These are phyloP conservation scores for Otolemur garnettii DNA, from an alignment of 2,113 vertebrate species.

Conservation along the genomic window DNA sequence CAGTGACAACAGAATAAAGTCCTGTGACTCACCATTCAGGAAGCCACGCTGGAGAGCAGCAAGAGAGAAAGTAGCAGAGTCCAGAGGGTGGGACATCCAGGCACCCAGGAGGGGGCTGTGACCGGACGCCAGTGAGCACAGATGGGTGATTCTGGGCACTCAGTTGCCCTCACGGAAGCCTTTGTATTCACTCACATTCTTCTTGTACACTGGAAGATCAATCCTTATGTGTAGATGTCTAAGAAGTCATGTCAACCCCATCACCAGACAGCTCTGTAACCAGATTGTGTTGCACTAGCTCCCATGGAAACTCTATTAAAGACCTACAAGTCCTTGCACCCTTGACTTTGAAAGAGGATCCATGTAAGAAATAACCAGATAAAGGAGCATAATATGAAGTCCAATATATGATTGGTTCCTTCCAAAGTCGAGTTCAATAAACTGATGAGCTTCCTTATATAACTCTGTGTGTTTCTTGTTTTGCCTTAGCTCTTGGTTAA, in stretches of 20 bases:
- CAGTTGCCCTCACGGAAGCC: too few relatives aligned
- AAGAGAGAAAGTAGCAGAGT: not conserved
- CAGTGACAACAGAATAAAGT: not conserved
- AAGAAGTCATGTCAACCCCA: not conserved
- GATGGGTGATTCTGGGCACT: not conserved
- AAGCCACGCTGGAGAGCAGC: not conserved
- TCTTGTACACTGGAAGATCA: not conserved
- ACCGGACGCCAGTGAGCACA: not conserved
- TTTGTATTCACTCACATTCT: not conserved
- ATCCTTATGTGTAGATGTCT: not conserved
- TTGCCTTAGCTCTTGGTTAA: not conserved
- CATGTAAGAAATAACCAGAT: not conserved
- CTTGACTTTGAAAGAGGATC: constrained; percentile 3
- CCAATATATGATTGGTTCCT: not conserved
- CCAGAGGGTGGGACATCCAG: not conserved
- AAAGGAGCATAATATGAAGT: not conserved
- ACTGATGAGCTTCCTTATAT: not conserved
- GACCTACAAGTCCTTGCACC: not conserved
- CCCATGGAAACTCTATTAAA: not conserved
- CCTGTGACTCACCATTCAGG: not conserved
- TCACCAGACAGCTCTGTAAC: not conserved
- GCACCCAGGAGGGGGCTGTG: not conserved
- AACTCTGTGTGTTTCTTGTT: not conserved
- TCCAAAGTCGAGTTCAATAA: not conserved
- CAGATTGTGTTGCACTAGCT: not conserved